These are phyloP conservation scores for Euphydryas editha DNA, from an alignment of 2,888 invertebrate genomes.

Conservation along the genomic window DNA sequence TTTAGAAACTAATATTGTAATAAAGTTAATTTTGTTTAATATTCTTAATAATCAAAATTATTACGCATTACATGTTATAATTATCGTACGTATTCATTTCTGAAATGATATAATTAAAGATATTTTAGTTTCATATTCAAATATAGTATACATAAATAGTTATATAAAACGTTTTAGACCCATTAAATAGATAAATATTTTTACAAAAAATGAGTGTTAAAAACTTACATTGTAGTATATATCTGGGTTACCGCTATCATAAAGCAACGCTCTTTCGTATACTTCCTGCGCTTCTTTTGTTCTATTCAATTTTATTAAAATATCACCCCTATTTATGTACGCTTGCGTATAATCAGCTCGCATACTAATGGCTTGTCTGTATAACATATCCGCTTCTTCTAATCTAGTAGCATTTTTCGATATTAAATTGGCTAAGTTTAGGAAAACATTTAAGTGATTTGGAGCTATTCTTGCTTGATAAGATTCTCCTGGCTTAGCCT, in stretches of 20 bases:
- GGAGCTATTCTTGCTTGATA: conserved; percentile 98
- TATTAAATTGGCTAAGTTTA: conserved; percentile 97
- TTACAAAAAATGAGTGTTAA: not conserved
- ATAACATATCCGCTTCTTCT: conserved; percentile 96
- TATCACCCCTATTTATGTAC: conserved; percentile 98
- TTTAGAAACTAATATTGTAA: no score
- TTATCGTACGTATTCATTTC: no score
- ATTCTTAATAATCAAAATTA: no score
- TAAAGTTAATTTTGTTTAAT: no score
- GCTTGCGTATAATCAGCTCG: conserved; percentile 97
- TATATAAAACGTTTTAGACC: not conserved
- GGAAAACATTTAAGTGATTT: conserved; percentile 97
- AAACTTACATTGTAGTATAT: conserved; percentile 95
- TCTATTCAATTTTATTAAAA: conserved; percentile 96
- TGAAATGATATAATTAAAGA: no score
- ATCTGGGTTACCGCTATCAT: conserved; percentile 97
- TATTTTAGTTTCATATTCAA: no score
- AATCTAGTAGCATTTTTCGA: conserved; percentile 95
- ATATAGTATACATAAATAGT: no score
- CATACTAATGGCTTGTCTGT: conserved; percentile 98
- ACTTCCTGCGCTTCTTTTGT: conserved; percentile 97
- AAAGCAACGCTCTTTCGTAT: conserved; percentile 95
- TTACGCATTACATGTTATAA: no score
- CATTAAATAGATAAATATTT: conserved; percentile 45
- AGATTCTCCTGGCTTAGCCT: conserved; percentile 96